phyloP scores from a whole-genome alignment of 2,113 vertebrate genomes.

The Zosterops borbonicus region DNA sequence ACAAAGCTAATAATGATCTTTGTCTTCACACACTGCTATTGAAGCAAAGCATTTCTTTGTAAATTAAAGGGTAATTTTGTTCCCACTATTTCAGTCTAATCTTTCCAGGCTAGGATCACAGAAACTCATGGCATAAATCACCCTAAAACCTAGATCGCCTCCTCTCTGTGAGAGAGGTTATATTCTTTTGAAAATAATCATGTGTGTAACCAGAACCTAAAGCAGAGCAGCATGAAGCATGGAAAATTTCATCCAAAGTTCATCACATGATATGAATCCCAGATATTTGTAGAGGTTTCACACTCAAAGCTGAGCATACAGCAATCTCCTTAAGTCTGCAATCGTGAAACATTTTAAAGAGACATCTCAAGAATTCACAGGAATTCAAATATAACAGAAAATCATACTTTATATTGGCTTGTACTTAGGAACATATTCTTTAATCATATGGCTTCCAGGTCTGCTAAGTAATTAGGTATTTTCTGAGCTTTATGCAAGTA shows the following conservation, averaged over 20 bases:
- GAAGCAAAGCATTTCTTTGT: constrained; percentile 39
- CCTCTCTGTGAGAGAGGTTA: not conserved
- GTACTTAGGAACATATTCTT: not conserved
- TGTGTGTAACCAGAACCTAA: not conserved
- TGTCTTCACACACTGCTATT: constrained; percentile 9
- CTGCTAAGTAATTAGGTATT: not conserved
- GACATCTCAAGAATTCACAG: constrained; percentile 2
- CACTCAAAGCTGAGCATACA: not conserved
- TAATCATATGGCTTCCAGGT: not conserved
- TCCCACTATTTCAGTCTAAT: not conserved
- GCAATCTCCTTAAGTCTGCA: not conserved
- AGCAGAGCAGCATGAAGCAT: not conserved
- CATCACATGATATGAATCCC: not conserved
- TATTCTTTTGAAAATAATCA: not conserved
- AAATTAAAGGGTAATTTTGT: constrained; percentile 29
- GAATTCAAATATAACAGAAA: not conserved
- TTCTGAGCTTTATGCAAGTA: not conserved
- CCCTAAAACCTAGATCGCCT: constrained; percentile 1
- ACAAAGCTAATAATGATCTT: constrained; percentile 26
- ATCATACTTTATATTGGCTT: not conserved
- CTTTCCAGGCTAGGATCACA: not conserved
- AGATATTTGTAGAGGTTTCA: not conserved
- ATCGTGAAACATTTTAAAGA: not conserved
- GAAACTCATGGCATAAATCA: not conserved
- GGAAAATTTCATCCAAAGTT: not conserved